phyloP scores from a whole-genome alignment of 92 coral and sea anemone species.

The Zoanthus solanderi region DNA sequence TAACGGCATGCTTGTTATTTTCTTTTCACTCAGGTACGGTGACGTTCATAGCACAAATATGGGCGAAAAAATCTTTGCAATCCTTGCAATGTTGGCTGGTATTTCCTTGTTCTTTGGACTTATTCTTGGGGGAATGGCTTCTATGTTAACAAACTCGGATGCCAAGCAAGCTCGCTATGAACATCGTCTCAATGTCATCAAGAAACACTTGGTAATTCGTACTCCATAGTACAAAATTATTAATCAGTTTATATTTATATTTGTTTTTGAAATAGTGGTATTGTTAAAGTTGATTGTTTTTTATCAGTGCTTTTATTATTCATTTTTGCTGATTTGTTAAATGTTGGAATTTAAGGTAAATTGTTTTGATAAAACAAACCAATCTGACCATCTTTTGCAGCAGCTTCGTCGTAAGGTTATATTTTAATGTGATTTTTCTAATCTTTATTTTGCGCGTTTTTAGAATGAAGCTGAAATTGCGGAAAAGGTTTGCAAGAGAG shows the following conservation, averaged over 20 bases:
- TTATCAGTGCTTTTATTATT: too few species aligned
- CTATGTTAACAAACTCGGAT: slow-evolving; percentile 86
- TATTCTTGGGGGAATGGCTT: slow-evolving; percentile 91
- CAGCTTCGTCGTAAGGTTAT: background rate
- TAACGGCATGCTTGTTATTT: background rate
- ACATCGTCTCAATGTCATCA: slow-evolving; percentile 81
- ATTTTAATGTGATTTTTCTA: background rate
- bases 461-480: slow-evolving; percentile 73
- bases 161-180: slow-evolving; percentile 78
- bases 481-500: slow-evolving; percentile 63
- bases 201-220: slow-evolving; percentile 75
- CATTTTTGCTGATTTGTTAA: too few species aligned
- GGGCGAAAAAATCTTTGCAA: slow-evolving; percentile 73
- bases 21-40: slow-evolving; percentile 65
- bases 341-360: too few species aligned
- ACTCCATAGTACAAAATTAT: background rate
- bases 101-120: slow-evolving; percentile 83
- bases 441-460: background rate
- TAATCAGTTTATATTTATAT: background rate
- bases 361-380: too few species aligned
- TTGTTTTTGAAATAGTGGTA: too few species aligned
- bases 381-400: too few species aligned
- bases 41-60: slow-evolving; percentile 77
- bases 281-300: too few species aligned
- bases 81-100: slow-evolving; percentile 79